Percentiles rank a stretch among this genome's conserved stretches.
These are phyloP conservation scores for Halichondria panicea DNA, from an alignment of 37 sponge, comb jelly and placozoan species.

Conservation along the genomic window DNA sequence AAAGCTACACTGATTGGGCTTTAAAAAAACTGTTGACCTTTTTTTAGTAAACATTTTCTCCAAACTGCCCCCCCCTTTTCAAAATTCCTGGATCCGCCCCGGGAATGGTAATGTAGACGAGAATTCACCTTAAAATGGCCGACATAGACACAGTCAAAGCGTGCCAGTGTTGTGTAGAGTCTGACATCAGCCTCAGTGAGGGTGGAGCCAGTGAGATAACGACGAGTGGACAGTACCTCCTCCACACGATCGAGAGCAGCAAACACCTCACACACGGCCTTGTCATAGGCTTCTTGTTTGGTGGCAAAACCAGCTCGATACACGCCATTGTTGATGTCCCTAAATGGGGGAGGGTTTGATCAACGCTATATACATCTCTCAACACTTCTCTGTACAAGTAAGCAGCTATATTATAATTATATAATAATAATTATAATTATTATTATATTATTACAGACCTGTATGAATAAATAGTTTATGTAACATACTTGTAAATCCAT, in stretches of 20 bases:
- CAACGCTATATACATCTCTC: not conserved
- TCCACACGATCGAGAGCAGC: slow-evolving; percentile 83
- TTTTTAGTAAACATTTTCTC: no score
- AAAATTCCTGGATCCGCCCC: no score
- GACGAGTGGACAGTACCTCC: slow-evolving; percentile 63
- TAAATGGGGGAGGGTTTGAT: slow-evolving; percentile 7
- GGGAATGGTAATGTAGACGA: not conserved
- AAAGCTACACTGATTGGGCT: no score
- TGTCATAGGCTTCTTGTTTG: slow-evolving; percentile 86
- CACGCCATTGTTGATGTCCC: slow-evolving; percentile 91
- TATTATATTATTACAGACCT: not conserved
- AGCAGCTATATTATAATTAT: not conserved
- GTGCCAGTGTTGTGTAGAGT: slow-evolving; percentile 83
- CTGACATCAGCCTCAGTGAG: slow-evolving; percentile 94
- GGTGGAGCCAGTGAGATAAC: slow-evolving; percentile 79
- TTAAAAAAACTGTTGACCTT: no score
- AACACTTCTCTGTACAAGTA: not conserved
- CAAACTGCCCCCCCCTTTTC: no score
- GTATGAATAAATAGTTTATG: not conserved
- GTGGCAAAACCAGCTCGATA: slow-evolving; percentile 91
- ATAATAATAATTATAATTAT: not conserved
- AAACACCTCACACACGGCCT: slow-evolving; percentile 81
- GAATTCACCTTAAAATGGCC: slow-evolving; percentile 83
- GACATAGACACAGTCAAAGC: slow-evolving; percentile 92
- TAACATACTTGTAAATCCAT: slow-evolving; percentile 76